Evolutionary conservation across 1,140 invertebrate genomes (phyloP).

Genomic region (Macrotrachela quadricornifera): DNA sequence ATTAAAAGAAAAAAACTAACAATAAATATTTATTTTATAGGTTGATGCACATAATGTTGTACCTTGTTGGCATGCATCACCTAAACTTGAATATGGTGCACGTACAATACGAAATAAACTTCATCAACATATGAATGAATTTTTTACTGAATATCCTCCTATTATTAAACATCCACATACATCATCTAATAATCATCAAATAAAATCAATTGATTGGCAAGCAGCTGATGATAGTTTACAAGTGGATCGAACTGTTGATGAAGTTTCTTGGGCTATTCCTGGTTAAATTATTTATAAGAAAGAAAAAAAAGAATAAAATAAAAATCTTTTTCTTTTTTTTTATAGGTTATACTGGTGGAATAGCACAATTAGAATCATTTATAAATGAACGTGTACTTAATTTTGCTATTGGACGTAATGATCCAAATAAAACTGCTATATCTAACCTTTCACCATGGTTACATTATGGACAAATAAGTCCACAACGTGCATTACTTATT

Average conservation of each 20-base stretch:
- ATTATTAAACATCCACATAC: conserved; percentile 49
- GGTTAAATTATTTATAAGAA: conserved; percentile 16
- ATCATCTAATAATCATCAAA: conserved; percentile 23
- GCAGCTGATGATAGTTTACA: conserved; percentile 39
- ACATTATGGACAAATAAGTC: conserved; percentile 67
- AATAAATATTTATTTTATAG: conserved; percentile 23
- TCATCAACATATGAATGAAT: conserved; percentile 46
- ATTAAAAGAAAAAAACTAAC: conserved; percentile 21
- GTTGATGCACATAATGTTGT: conserved; percentile 71
- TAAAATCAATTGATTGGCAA: conserved; percentile 43
- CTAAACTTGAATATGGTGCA: conserved; percentile 65
- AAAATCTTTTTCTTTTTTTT: no score
- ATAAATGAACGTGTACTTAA: conserved; percentile 42
- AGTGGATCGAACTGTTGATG: conserved; percentile 45
- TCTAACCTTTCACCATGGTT: conserved; percentile 74
- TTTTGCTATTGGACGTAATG: conserved; percentile 53
- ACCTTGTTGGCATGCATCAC: conserved; percentile 59
- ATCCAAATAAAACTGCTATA: conserved; percentile 47
- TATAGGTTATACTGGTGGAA: conserved; percentile 39
- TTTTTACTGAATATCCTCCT: conserved; percentile 57
- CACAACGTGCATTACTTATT: conserved; percentile 53
- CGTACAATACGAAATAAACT: conserved; percentile 67
- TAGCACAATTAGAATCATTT: conserved; percentile 47
- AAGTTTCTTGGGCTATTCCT: conserved; percentile 50
- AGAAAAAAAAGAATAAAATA: no score